A percentile compares a stretch with the other conserved stretches of the same genome.
Conservation (phyloP, 2,113 vertebrate genomes). For the Murina feae region DNA sequence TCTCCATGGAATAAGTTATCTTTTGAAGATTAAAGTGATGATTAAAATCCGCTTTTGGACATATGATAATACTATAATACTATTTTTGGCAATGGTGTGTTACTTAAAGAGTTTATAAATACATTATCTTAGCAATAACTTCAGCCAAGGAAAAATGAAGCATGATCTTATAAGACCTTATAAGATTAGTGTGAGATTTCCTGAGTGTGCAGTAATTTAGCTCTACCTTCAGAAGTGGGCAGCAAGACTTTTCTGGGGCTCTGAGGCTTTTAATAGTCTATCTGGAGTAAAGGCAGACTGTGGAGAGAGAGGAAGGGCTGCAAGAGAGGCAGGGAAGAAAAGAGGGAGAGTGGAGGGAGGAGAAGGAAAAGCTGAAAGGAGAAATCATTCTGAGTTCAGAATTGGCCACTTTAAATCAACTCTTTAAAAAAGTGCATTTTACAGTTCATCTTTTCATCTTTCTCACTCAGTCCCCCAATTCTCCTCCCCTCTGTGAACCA, state of each 20-base stretch:
- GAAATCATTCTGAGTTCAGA: background rate
- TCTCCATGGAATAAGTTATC: slow-evolving; percentile 52
- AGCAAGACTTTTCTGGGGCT: background rate
- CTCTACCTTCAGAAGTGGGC: slow-evolving; percentile 3
- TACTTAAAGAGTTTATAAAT: slow-evolving; percentile 49
- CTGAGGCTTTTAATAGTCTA: background rate
- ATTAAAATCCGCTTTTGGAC: slow-evolving; percentile 52
- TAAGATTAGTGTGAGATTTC: slow-evolving; percentile 48
- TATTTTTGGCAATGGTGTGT: slow-evolving; percentile 37
- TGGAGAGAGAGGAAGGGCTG: background rate
- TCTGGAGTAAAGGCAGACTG: background rate
- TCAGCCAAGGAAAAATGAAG: slow-evolving; percentile 38
- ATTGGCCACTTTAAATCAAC: background rate
- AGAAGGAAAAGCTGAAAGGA: background rate
- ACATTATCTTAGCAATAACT: slow-evolving; percentile 28
- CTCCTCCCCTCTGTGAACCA: background rate
- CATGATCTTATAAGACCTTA: background rate
- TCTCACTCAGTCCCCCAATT: background rate
- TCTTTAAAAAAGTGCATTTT: background rate
- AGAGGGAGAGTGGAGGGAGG: background rate
- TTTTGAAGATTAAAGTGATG: slow-evolving; percentile 68
- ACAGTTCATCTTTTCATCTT: background rate
- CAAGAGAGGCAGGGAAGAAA: background rate
- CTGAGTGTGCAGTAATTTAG: slow-evolving; percentile 10
- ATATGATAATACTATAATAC: slow-evolving; percentile 42